phyloP scores from a whole-genome alignment of 2,113 vertebrate species.

The Apus apus region DNA sequence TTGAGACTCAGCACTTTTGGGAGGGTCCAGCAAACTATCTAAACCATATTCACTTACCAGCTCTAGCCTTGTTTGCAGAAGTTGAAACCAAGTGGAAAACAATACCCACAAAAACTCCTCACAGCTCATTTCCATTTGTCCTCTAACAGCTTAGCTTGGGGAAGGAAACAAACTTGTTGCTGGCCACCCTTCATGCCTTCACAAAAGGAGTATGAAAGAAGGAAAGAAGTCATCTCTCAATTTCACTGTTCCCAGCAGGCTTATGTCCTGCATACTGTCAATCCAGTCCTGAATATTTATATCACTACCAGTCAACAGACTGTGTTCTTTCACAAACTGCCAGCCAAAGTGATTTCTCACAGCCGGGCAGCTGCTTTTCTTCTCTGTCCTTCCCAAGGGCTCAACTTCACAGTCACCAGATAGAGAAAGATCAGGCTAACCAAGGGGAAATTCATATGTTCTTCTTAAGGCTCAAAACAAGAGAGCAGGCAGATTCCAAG shows the following conservation, averaged over 20 bases:
- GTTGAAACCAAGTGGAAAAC: slow-evolving; percentile 8
- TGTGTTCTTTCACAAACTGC: slow-evolving; percentile 34
- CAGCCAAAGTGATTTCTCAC: slow-evolving; percentile 36
- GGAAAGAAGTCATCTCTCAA: not conserved
- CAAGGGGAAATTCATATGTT: not conserved
- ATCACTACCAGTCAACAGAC: slow-evolving; percentile 29
- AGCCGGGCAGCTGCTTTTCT: slow-evolving; percentile 48
- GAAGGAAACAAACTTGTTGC: not conserved
- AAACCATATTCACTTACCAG: slow-evolving; percentile 12
- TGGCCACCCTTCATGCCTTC: not conserved
- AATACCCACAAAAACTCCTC: not conserved
- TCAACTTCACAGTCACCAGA: not conserved
- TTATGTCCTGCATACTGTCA: slow-evolving; percentile 20
- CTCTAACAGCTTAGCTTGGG: not conserved
- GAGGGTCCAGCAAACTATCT: not conserved
- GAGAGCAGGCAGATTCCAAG: not conserved
- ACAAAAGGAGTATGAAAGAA: not conserved
- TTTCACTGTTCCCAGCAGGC: not conserved
- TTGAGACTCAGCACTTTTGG: not conserved
- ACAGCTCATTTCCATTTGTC: not conserved
- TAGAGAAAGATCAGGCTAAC: not conserved
- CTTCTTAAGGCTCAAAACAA: not conserved
- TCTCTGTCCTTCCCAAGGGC: slow-evolving; percentile 12
- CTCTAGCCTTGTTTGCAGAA: slow-evolving; percentile 25
- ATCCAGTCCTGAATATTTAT: slow-evolving; percentile 54